These are phyloP conservation scores for Atrina japonica DNA, from an alignment of 2,888 invertebrate species.

Conservation along the genomic window DNA sequence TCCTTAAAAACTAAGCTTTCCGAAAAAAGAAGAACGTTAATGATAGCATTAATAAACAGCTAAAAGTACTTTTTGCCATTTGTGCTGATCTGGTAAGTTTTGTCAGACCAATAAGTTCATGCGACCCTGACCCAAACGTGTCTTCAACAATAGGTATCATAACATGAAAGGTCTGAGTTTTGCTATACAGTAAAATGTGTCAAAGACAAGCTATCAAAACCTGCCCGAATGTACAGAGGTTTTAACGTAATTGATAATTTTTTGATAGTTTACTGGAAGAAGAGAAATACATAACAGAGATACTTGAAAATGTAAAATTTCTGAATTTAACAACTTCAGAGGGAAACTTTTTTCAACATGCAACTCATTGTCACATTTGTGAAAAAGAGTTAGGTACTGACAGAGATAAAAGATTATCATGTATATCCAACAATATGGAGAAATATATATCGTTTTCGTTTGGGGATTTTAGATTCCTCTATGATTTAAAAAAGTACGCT, in stretches of 20 bases:
- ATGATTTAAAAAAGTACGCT: too few relatives aligned
- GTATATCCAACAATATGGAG: too few relatives aligned
- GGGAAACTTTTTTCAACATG: constrained; percentile 20
- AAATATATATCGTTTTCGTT: too few relatives aligned
- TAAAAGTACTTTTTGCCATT: constrained; percentile 12
- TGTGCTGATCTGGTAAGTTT: background rate
- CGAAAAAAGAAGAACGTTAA: background rate
- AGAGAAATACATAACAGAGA: constrained; percentile 15
- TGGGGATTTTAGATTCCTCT: too few relatives aligned
- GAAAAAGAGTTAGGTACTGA: constrained; percentile 3
- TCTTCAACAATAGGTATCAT: constrained; percentile 13
- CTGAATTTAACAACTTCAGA: constrained; percentile 1
- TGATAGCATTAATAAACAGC: constrained; percentile 19
- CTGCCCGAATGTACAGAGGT: constrained; percentile 22
- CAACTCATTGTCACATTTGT: constrained; percentile 16
- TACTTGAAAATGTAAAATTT: background rate
- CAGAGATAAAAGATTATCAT: too few relatives aligned
- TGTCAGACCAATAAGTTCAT: background rate
- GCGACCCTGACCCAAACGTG: constrained; percentile 3
- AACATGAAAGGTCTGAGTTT: constrained; percentile 15
- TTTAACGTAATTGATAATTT: constrained; percentile 5
- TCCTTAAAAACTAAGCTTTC: constrained; percentile 9
- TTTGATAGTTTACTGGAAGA: constrained; percentile 13
- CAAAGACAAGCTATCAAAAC: background rate
- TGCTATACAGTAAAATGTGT: constrained; percentile 17